Conservation (phyloP, 2,797 vertebrate genomes). For the Lepilemur ruficaudatus region DNA sequence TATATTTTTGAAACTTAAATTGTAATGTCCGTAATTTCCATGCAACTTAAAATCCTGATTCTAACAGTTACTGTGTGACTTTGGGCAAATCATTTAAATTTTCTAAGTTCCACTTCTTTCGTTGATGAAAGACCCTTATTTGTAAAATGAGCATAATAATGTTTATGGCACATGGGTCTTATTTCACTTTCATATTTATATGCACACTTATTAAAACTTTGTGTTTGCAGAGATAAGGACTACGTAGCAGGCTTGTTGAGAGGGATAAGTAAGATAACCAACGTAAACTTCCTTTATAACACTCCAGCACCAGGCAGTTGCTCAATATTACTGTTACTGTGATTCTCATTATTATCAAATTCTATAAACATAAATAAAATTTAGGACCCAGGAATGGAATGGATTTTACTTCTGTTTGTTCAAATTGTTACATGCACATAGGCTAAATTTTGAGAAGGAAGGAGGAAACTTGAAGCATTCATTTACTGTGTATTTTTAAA, state of each 20-base stretch:
- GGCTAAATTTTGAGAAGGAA: conserved; percentile 3
- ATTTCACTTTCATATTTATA: conserved; percentile 36
- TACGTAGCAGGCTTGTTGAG: not conserved
- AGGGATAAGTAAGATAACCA: not conserved
- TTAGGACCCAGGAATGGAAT: not conserved
- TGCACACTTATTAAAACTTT: conserved; percentile 18
- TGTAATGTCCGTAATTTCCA: not conserved
- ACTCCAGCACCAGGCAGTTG: not conserved
- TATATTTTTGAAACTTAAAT: not conserved
- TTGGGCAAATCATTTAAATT: not conserved
- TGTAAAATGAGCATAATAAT: conserved; percentile 25
- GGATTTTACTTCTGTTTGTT: conserved; percentile 34
- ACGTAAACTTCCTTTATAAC: not conserved
- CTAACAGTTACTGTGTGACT: not conserved
- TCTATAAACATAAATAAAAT: not conserved
- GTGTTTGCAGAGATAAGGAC: not conserved
- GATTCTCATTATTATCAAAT: conserved; percentile 24
- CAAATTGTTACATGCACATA: not conserved
- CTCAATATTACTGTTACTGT: not conserved
- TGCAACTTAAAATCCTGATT: not conserved
- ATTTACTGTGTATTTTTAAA: not conserved
- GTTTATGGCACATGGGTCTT: conserved; percentile 5
- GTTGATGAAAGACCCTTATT: not conserved
- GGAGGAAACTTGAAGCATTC: not conserved
- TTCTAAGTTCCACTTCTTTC: not conserved